Evolutionary conservation across 2,888 invertebrate genomes (phyloP).

Genomic region (Trilocha varians): DNA sequence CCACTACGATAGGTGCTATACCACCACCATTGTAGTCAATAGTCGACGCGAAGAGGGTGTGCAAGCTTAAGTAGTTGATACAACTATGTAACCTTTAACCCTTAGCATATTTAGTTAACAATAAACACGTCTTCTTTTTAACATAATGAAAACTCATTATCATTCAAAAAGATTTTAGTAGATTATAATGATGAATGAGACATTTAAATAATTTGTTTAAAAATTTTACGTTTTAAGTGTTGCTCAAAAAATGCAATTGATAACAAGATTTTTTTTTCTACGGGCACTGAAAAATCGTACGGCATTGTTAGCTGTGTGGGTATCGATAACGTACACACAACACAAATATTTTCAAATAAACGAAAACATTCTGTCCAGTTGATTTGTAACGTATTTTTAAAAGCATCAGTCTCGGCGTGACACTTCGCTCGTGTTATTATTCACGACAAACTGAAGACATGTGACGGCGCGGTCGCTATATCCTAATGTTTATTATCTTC

Average conservation of each 20-base stretch:
- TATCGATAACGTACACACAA: no score
- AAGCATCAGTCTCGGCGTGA: constrained; percentile 45
- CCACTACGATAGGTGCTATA: constrained; percentile 50
- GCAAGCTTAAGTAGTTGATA: constrained; percentile 54
- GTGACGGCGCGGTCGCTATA: constrained; percentile 53
- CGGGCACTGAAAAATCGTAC: no score
- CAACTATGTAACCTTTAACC: constrained; percentile 49
- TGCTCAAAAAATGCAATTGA: no score
- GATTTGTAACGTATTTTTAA: constrained; percentile 45
- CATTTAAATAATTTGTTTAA: no score
- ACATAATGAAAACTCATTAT: no score
- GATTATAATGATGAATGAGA: no score
- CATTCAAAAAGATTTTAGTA: no score
- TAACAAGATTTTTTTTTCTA: no score
- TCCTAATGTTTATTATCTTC: constrained; percentile 53
- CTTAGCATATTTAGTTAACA: constrained; percentile 2
- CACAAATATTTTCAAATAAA: neutral
- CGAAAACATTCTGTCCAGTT: constrained; percentile 30
- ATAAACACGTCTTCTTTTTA: no score
- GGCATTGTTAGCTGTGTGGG: no score
- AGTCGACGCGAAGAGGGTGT: constrained; percentile 61
- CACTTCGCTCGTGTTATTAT: constrained; percentile 43
- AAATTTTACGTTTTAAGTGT: no score
- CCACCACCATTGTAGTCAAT: constrained; percentile 64
- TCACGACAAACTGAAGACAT: constrained; percentile 49